These are phyloP conservation scores for Pristionchus arcanus DNA, from an alignment of 2,888 invertebrate species.

Conservation along the genomic window DNA sequence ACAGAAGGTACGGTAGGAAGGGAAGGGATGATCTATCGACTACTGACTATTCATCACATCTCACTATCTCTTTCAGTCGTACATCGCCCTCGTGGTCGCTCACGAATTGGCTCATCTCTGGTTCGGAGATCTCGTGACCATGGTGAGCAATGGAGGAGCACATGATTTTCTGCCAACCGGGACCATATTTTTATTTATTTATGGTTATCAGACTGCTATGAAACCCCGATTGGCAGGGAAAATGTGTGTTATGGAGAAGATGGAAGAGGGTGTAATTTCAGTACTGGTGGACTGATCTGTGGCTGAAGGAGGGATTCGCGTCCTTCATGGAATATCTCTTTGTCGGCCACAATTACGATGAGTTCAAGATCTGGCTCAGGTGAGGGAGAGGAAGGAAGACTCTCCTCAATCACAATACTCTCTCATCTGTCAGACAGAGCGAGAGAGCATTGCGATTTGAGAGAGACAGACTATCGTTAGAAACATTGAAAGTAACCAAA, in stretches of 20 bases:
- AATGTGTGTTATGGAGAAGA: not conserved
- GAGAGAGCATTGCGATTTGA: not conserved
- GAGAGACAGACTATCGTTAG: not conserved
- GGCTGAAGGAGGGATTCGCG: slow-evolving; percentile 97
- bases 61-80: slow-evolving; percentile 80
- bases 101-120: slow-evolving; percentile 98
- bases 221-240: not conserved
- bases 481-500: slow-evolving; percentile 86
- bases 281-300: slow-evolving; percentile 84
- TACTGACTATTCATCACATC: not conserved
- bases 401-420: slow-evolving; percentile 81
- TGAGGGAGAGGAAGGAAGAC: not conserved
- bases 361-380: slow-evolving; percentile 87
- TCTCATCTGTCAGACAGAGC: not conserved
- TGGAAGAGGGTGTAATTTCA: slow-evolving; percentile 57
- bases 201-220: not conserved
- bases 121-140: slow-evolving; percentile 98
- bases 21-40: not conserved
- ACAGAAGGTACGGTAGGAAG: slow-evolving; percentile 60
- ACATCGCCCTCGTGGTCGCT: slow-evolving; percentile 87
- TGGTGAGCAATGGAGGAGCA: slow-evolving; percentile 83
- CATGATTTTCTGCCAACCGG: not conserved
- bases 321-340: slow-evolving; percentile 96
- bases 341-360: slow-evolving; percentile 93
- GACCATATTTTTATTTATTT: too few species aligned